Evolutionary conservation across 1,140 invertebrate genomes (phyloP).

Genomic region (Paracyclopina nana): DNA sequence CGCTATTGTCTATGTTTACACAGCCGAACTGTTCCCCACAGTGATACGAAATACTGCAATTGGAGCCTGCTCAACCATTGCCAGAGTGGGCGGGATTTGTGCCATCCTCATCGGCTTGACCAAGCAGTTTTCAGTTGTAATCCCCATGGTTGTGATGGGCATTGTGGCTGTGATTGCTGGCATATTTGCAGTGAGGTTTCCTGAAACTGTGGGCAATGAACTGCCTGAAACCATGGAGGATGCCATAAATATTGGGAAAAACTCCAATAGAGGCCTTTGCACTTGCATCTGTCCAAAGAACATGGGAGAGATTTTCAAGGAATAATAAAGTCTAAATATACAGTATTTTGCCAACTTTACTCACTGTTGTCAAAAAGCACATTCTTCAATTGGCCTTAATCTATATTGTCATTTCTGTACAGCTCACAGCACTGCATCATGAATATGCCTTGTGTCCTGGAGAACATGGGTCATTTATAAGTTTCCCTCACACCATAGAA

Average conservation of each 20-base stretch:
- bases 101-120: slow-evolving; percentile 14
- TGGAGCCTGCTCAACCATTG: slow-evolving; percentile 20
- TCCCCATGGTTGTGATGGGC: slow-evolving; percentile 13
- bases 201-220: slow-evolving; percentile 16
- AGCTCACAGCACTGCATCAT: too few species aligned
- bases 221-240: slow-evolving; percentile 18
- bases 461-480: too few species aligned
- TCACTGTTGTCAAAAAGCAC: too few species aligned
- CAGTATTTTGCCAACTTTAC: too few species aligned
- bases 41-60: slow-evolving; percentile 14
- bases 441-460: too few species aligned
- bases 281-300: not conserved
- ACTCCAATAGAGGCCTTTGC: not conserved
- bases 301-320: not conserved
- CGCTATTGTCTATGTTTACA: slow-evolving; percentile 18
- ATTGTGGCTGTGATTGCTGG: slow-evolving; percentile 16
- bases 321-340: too few species aligned
- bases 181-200: slow-evolving; percentile 10
- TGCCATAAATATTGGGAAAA: slow-evolving; percentile 13
- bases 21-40: slow-evolving; percentile 18
- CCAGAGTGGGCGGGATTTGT: slow-evolving; percentile 21
- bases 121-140: slow-evolving; percentile 15
- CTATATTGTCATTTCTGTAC: too few species aligned
- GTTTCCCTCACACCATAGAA: too few species aligned
- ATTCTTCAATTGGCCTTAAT: too few species aligned